Conservation (phyloP, 2,888 invertebrate genomes). For the Cataglyphis albicans region DNA sequence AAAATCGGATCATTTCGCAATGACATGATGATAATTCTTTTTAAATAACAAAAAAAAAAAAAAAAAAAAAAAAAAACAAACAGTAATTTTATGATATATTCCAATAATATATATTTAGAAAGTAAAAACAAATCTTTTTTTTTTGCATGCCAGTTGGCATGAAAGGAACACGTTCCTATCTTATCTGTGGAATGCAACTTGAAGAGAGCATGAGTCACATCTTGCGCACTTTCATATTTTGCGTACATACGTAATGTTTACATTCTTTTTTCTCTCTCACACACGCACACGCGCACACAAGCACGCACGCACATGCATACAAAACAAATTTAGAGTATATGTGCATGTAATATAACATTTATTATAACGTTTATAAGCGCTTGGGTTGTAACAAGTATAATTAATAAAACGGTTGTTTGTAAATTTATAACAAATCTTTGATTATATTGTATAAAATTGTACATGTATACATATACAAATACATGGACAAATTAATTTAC, state of each 20-base stretch:
- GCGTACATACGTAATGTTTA: conserved; percentile 59
- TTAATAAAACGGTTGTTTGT: not conserved
- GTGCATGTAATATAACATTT: not conserved
- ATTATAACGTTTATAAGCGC: conserved; percentile 1
- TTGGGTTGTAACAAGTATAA: not conserved
- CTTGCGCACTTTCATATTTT: conserved; percentile 62
- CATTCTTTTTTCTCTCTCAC: not conserved
- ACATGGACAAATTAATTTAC: not conserved
- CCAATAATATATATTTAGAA: not conserved
- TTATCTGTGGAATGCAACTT: conserved; percentile 72
- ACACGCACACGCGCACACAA: too few species aligned
- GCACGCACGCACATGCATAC: not conserved
- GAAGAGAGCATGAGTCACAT: conserved; percentile 72
- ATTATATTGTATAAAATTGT: not conserved
- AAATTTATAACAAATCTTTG: not conserved
- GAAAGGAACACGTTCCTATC: conserved; percentile 54
- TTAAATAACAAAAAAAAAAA: not conserved
- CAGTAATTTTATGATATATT: conserved; percentile 7
- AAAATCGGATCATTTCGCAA: not conserved
- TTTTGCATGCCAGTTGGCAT: conserved; percentile 8
- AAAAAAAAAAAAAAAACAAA: not conserved
- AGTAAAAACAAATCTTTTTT: conserved; percentile 4
- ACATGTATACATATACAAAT: too few species aligned
- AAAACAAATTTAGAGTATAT: not conserved
- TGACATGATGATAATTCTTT: not conserved